Base-by-base conservation (phyloP, 2,797 vertebrate species). In the Sebastes aleutianus region DNA sequence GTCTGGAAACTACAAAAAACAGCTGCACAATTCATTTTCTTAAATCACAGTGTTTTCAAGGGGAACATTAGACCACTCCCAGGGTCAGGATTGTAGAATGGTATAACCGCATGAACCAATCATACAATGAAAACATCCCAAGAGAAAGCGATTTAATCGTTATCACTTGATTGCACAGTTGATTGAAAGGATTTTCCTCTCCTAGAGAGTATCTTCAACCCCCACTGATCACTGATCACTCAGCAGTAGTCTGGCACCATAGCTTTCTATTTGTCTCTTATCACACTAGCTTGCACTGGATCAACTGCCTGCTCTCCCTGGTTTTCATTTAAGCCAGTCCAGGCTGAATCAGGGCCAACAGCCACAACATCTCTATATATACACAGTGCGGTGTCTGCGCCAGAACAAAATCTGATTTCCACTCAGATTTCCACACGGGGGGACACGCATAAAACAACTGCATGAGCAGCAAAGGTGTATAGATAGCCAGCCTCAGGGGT, bases 211-310 rank as follows among this genome's bases (percentile, higher is more conserved):
- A 78, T 86, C 70, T 78, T 78, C 68, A 73, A 79, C 70, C 75
- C 75, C 64, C 82, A 63, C 70, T 67, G 76, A 88, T 79, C 70
- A 50, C 2, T n/a, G 76, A 82, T 79, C 70, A 50, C 2, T n/a
- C 75, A 82, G 73, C 43, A 70, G 67, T 56, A 47, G 74, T 65
- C 69, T 58, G 56, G 58, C 71, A 66, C 62, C 79, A 59, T 1
- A 11, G 53, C 79, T 70, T 43, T 20, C 76, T 84, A 84, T 95
- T 89, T 89, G 77, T 92, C 91, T 91, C 84, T 93, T 91, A 93
- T 88, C 87, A 20, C 87, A 20, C 76, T 66, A 36, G 70, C 78
- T 79, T 61, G 53, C 81, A 85, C 74, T 73, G 82, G 73, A 93
- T 90, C 88, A 83, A 65, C 73, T 32, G 56, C 83, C 79, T 59